phyloP scores from a whole-genome alignment of 2,888 invertebrate species.

The Hipparchia semele region DNA sequence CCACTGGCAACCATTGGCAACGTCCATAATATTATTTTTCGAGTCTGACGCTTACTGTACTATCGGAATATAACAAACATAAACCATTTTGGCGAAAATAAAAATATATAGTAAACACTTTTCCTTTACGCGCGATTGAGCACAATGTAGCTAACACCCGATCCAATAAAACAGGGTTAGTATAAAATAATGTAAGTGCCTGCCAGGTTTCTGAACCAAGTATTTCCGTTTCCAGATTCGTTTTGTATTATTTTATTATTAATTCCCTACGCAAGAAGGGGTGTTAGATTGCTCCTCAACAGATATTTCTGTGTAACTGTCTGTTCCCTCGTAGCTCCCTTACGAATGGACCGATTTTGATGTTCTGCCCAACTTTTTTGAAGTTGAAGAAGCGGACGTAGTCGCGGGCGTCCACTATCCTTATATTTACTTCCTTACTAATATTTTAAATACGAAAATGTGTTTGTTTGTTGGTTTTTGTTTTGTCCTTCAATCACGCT shows the following conservation, averaged over 20 bases:
- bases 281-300: too few species aligned
- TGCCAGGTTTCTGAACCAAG: neutral
- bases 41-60: neutral
- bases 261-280: neutral
- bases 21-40: neutral
- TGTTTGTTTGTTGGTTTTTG: too few species aligned
- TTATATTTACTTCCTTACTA: too few species aligned
- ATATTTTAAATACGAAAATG: too few species aligned
- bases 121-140: conserved; percentile 8
- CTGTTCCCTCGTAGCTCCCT: too few species aligned
- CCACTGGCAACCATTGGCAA: too few species aligned
- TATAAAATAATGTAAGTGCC: neutral
- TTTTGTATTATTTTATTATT: neutral
- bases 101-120: conserved; percentile 1
- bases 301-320: too few species aligned
- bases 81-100: conserved; percentile 9
- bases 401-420: too few species aligned
- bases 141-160: conserved; percentile 6
- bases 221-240: neutral
- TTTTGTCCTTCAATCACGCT: too few species aligned
- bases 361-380: too few species aligned
- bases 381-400: too few species aligned
- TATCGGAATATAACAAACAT: conserved; percentile 1
- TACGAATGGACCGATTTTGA: too few species aligned
- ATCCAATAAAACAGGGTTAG: conserved; percentile 17